Base-by-base conservation (phyloP, 2,797 vertebrate genomes). In the Cyprinella venusta region DNA sequence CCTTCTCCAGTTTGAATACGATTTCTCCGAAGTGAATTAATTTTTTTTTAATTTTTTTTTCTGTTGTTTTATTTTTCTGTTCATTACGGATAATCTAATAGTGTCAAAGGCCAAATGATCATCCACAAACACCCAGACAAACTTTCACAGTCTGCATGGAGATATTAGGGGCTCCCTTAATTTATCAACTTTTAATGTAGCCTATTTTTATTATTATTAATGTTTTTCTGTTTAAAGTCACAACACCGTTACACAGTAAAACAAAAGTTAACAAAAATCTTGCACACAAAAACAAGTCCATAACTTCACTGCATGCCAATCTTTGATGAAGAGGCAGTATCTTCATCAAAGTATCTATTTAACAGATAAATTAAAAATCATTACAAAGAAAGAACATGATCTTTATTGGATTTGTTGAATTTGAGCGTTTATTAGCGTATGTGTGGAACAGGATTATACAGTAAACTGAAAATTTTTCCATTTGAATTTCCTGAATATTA, bases 101-200 rank as follows among this genome's bases (percentile, higher is more conserved):
- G 78, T 79, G 38, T 67, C 63, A 69, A 26, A 75, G 56, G 18
- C 61, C 67, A 80, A 26, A 5, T 30, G 59, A 16, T 59, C 24
- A 59, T 26, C 18, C 54, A 84, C 18, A 81, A 80, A 79, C 30
- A 54, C 69, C n/a, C 40, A 45, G 10, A 21, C 61, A 68, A n/a
- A 50, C 15, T 9, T 50, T 18, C 69, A 50, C 21, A 21, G 30
- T 21, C 13, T 24, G 40, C 56, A 36, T 15, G 4, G 52, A 59
- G 9, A 2, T 30, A 13, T 21, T 36, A 54, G 9, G 1, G 36
- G 26, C 36, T 19, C 6, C 33, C 9, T 2, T 19, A 50, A 26
- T 36, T 5, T 40, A 33, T 67, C 19, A 12, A 52, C 8, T 68
- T 63, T 63, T 19, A 16, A 2, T 1, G 19, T 19, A 24, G 56